Conservation (phyloP, 2,113 vertebrate genomes). For the Catharus fuscescens region DNA sequence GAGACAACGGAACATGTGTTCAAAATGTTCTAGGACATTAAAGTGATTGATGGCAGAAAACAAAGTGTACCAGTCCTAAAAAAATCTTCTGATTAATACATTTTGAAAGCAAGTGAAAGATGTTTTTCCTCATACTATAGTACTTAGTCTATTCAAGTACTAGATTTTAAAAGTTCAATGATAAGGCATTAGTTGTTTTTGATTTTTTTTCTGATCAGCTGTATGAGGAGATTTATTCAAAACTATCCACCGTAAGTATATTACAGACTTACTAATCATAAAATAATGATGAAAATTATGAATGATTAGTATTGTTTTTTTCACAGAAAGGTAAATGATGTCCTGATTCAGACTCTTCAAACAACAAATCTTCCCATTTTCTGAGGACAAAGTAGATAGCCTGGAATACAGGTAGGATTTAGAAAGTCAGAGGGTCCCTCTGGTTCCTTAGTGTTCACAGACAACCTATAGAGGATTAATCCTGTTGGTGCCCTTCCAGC, state of each 20-base stretch:
- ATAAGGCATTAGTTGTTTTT: not conserved
- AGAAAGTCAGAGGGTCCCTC: not conserved
- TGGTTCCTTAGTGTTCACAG: not conserved
- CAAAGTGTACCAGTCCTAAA: not conserved
- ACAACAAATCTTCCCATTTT: not conserved
- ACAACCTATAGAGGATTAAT: not conserved
- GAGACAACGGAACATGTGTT: not conserved
- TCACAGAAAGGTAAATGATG: not conserved
- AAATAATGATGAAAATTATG: not conserved
- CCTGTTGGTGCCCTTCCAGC: not conserved
- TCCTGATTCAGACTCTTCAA: not conserved
- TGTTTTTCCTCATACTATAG: not conserved
- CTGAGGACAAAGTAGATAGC: not conserved
- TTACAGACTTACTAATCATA: not conserved
- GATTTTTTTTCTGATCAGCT: not conserved
- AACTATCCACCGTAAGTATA: not conserved
- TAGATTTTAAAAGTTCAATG: not conserved
- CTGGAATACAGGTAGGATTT: not conserved
- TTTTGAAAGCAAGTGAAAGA: not conserved
- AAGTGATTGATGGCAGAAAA: slow-evolving; percentile 13
- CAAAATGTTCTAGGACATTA: slow-evolving; percentile 27
- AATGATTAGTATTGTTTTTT: not conserved
- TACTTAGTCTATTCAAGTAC: not conserved
- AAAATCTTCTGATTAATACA: not conserved
- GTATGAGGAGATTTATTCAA: not conserved